phyloP scores from a whole-genome alignment of 2,113 vertebrate species.

The Diadophis punctatus region DNA sequence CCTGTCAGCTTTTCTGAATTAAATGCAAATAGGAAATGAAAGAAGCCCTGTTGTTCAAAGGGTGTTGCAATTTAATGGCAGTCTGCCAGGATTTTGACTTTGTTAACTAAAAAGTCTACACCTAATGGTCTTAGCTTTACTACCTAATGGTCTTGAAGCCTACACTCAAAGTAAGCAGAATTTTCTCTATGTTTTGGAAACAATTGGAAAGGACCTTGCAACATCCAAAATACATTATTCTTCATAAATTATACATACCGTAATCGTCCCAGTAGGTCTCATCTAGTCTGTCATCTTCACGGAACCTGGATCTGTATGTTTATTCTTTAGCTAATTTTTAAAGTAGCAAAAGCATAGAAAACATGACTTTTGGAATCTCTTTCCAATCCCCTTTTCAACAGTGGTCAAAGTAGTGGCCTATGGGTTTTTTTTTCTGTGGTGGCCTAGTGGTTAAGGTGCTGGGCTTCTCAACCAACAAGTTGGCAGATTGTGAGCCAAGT shows the following conservation, averaged over 20 bases:
- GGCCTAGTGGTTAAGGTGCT: background rate
- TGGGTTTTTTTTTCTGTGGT: background rate
- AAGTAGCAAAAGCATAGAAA: background rate
- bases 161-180: conserved; percentile 3
- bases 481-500: background rate
- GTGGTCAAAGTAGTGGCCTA: background rate
- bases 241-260: conserved; percentile 69
- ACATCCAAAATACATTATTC: conserved; percentile 60
- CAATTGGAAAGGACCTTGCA: conserved; percentile 54
- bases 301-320: conserved; percentile 36
- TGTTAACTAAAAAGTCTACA: conserved; percentile 20
- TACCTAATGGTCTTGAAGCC: conserved; percentile 1
- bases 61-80: background rate
- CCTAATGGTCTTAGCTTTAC: conserved; percentile 21
- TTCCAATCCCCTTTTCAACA: background rate
- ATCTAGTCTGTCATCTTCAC: conserved; percentile 46
- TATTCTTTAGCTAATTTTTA: conserved; percentile 44
- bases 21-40: background rate
- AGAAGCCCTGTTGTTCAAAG: conserved; percentile 1
- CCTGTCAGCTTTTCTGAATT: background rate
- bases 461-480: background rate
- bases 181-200: conserved; percentile 52
- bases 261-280: conserved; percentile 52
- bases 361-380: background rate
- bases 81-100: conserved; percentile 11